These are phyloP conservation scores for Agrotis exclamationis DNA, from an alignment of 2,888 invertebrate species.

Conservation along the genomic window DNA sequence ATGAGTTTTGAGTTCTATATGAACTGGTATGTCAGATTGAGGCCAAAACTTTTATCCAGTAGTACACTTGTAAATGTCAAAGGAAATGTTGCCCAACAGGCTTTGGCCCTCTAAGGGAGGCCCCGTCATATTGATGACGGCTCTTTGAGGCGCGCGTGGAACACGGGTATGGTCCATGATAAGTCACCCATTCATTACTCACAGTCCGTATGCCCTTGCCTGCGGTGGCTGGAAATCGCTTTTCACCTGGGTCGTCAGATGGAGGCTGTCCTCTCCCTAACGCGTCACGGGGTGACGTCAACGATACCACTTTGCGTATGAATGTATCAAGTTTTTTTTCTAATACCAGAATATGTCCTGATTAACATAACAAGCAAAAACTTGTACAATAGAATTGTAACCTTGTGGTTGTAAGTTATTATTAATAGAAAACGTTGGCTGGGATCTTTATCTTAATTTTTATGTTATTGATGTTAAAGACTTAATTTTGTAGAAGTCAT, in stretches of 20 bases:
- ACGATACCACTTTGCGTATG: conserved; percentile 24
- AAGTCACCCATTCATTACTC: too few species aligned
- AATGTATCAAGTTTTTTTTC: conserved; percentile 48
- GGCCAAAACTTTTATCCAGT: not conserved
- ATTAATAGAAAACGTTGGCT: conserved; percentile 18
- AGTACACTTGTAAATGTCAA: not conserved
- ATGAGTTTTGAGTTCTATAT: conserved; percentile 12
- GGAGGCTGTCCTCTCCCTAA: too few species aligned
- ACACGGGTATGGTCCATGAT: too few species aligned
- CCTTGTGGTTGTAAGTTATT: conserved; percentile 41
- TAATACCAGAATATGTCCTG: not conserved
- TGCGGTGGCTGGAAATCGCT: too few species aligned
- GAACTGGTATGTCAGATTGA: conserved; percentile 7
- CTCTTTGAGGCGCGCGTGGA: too few species aligned
- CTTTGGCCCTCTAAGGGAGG: too few species aligned
- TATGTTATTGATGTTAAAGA: conserved; percentile 15
- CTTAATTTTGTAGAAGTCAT: conserved; percentile 11
- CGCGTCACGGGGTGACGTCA: too few species aligned
- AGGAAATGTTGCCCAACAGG: not conserved
- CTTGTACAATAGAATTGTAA: conserved; percentile 30
- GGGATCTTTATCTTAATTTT: conserved; percentile 31
- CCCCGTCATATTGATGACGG: too few species aligned
- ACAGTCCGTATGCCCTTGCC: too few species aligned
- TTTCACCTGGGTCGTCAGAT: too few species aligned
- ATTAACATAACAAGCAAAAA: conserved; percentile 55